phyloP scores from a whole-genome alignment of 1,140 invertebrate genomes.

The Holotrichia oblita region DNA sequence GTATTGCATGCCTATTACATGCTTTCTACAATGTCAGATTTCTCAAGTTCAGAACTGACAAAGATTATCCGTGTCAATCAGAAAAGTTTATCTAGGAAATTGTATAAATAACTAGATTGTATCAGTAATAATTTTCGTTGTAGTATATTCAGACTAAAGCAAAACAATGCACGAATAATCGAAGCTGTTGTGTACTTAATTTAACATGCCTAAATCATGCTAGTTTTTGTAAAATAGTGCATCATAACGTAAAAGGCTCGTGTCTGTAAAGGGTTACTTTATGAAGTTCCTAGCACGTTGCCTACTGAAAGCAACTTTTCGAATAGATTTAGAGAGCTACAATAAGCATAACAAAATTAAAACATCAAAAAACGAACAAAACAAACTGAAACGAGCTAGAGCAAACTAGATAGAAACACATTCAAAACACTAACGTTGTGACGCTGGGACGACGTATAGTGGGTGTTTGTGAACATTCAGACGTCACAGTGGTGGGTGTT shows the following conservation, averaged over 20 bases:
- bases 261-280: background rate
- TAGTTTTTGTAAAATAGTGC: background rate
- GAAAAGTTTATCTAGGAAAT: too few species aligned
- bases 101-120: too few species aligned
- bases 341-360: background rate
- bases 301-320: background rate
- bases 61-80: too few species aligned
- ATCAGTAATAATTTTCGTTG: too few species aligned
- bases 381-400: background rate
- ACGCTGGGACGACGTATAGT: slow-evolving; percentile 57
- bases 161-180: too few species aligned
- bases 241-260: background rate
- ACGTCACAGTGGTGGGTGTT: slow-evolving; percentile 41
- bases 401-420: background rate
- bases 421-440: slow-evolving; percentile 57
- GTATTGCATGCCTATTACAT: too few species aligned
- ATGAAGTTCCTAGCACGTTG: background rate
- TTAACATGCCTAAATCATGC: background rate
- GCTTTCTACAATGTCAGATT: too few species aligned
- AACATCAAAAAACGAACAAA: background rate
- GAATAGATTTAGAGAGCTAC: background rate
- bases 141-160: too few species aligned
- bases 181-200: too few species aligned
- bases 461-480: slow-evolving; percentile 47
- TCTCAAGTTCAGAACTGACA: too few species aligned